phyloP scores from a whole-genome alignment of 2,888 invertebrate genomes.

The Callyntrura guangdongensis region DNA sequence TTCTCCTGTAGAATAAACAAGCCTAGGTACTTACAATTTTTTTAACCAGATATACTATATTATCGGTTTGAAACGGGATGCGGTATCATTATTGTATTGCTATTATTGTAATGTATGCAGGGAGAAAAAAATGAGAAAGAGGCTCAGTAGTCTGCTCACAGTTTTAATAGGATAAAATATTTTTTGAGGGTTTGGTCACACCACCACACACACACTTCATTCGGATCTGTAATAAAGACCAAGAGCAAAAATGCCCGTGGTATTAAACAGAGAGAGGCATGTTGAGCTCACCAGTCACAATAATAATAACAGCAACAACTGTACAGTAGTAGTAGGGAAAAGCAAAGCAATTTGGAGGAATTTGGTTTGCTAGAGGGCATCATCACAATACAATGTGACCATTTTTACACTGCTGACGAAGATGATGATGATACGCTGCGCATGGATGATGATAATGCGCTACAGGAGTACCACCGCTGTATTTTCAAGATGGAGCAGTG shows the following conservation, averaged over 20 bases:
- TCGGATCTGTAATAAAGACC: neutral
- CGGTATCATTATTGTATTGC: constrained; percentile 69
- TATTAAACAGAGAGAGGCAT: neutral
- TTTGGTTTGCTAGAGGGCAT: constrained; percentile 62
- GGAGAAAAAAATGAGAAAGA: neutral
- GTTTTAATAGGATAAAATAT: neutral
- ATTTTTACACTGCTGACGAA: neutral
- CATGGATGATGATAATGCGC: neutral
- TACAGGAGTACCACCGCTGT: constrained; percentile 13
- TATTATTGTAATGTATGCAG: constrained; percentile 42
- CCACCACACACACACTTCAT: neutral
- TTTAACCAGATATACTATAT: constrained; percentile 29
- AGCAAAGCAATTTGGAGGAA: constrained; percentile 59
- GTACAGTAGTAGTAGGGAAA: neutral
- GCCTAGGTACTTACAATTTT: neutral
- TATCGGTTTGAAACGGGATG: constrained; percentile 76
- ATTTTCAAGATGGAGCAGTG: neutral
- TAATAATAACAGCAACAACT: neutral
- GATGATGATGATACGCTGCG: constrained; percentile 5
- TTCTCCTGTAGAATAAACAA: neutral
- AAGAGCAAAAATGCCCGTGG: neutral
- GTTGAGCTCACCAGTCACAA: neutral
- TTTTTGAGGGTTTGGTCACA: constrained; percentile 65
- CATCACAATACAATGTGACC: neutral
- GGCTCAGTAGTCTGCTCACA: neutral